Percentiles rank a stretch among this genome's conserved stretches.
Conservation (phyloP, 2,888 invertebrate species). For the Apeira syringaria region DNA sequence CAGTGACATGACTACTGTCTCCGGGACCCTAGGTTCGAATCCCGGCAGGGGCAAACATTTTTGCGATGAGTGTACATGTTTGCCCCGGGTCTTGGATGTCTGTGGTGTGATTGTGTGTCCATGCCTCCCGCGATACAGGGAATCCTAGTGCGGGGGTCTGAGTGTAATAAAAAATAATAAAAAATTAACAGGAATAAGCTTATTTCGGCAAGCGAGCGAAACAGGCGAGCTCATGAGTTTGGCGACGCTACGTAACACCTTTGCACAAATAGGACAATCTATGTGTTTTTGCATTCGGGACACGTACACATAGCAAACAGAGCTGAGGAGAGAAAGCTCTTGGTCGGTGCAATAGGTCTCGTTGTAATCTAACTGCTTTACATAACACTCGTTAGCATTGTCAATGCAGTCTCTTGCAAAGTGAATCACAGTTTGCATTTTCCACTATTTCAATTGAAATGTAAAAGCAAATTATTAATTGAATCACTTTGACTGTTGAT, state of each 20-base stretch:
- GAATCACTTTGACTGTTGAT: too few relatives aligned
- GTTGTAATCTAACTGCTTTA: conserved; percentile 34
- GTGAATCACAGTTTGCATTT: background rate
- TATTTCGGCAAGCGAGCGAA: conserved; percentile 14
- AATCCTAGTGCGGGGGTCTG: too few relatives aligned
- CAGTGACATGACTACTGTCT: too few relatives aligned
- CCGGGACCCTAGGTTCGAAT: too few relatives aligned
- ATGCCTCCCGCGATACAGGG: too few relatives aligned
- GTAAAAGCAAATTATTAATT: too few relatives aligned
- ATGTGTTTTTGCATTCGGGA: conserved; percentile 36
- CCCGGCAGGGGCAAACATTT: too few relatives aligned
- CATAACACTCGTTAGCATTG: conserved; percentile 32
- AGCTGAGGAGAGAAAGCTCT: conserved; percentile 30
- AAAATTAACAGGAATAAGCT: conserved; percentile 25
- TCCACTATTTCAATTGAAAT: too few relatives aligned
- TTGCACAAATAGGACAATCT: conserved; percentile 36
- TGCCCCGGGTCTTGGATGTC: too few relatives aligned
- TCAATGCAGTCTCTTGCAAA: conserved; percentile 17
- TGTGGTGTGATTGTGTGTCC: too few relatives aligned
- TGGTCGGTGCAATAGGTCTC: conserved; percentile 28
- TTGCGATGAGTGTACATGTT: too few relatives aligned
- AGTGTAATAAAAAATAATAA: too few relatives aligned
- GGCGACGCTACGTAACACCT: conserved; percentile 30
- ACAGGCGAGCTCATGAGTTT: conserved; percentile 5
- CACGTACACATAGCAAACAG: conserved; percentile 37